phyloP scores from a whole-genome alignment of 2,113 vertebrate species.

The Perognathus longimembris region DNA sequence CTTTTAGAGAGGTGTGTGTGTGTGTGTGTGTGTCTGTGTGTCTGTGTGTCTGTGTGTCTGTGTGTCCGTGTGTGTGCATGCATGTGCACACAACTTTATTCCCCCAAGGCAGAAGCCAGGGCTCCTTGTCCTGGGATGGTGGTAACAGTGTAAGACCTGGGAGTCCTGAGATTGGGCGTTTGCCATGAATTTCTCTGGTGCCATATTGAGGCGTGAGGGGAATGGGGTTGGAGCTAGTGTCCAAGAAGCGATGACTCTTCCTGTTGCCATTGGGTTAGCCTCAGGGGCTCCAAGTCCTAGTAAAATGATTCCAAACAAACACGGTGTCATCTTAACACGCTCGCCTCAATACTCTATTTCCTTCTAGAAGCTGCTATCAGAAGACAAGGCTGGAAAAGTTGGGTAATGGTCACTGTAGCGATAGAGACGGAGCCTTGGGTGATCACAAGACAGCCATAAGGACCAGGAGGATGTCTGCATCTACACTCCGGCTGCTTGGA shows the following conservation, averaged over 20 bases:
- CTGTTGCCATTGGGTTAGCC: neutral
- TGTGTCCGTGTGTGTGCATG: too few relatives aligned
- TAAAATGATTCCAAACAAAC: neutral
- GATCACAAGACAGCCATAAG: neutral
- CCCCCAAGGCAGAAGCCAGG: neutral
- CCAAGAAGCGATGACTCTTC: neutral
- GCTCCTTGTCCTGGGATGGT: neutral
- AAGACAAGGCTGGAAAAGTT: neutral
- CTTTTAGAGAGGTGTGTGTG: too few relatives aligned
- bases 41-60: too few relatives aligned
- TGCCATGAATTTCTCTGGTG: neutral
- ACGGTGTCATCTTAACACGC: neutral
- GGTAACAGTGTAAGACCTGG: neutral
- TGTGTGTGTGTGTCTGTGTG: too few relatives aligned
- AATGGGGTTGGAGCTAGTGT: neutral
- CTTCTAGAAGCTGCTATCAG: neutral
- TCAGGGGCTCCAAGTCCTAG: neutral
- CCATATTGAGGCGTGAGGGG: neutral
- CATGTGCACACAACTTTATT: rapidly evolving
- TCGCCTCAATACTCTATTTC: neutral
- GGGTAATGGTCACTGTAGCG: neutral
- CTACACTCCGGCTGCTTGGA: neutral
- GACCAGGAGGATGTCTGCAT: neutral
- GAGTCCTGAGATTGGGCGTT: neutral
- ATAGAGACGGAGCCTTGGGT: neutral